Conservation (phyloP, 2,113 vertebrate genomes). For the Rutilus rutilus region DNA sequence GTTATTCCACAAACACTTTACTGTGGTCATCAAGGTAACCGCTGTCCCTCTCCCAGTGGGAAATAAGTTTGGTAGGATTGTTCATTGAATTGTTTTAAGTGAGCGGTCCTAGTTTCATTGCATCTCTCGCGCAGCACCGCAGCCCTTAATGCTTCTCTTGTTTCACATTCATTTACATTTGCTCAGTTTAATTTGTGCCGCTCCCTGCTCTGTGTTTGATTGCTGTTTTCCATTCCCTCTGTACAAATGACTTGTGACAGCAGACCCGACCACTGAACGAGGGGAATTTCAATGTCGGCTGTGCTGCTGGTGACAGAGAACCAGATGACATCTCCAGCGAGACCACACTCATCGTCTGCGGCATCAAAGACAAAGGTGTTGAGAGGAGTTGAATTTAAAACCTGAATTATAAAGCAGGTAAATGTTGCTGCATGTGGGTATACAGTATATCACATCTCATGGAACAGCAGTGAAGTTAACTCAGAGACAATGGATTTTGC, state of each 20-base stretch:
- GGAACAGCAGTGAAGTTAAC: background rate
- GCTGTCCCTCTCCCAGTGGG: conserved; percentile 28
- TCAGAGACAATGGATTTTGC: background rate
- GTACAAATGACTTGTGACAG: conserved; percentile 61
- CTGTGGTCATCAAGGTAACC: conserved; percentile 32
- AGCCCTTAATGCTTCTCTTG: conserved; percentile 53
- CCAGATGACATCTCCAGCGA: background rate
- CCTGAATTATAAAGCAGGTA: background rate
- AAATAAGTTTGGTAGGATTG: conserved; percentile 30
- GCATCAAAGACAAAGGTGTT: conserved; percentile 5
- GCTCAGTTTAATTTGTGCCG: conserved; percentile 58
- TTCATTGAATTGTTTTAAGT: conserved; percentile 22
- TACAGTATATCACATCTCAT: background rate
- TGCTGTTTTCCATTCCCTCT: conserved; percentile 57
- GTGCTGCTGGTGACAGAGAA: conserved; percentile 16
- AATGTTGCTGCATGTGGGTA: background rate
- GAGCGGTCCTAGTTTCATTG: conserved; percentile 24
- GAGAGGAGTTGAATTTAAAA: conserved; percentile 9
- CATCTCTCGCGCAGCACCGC: background rate
- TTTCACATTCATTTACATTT: conserved; percentile 60
- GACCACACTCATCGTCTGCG: background rate
- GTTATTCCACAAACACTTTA: conserved; percentile 29
- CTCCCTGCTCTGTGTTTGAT: conserved; percentile 48
- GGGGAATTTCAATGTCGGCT: conserved; percentile 57
- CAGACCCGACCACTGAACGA: conserved; percentile 44